phyloP scores from a whole-genome alignment of 2,888 invertebrate genomes.

The Platerodrilus igneus region DNA sequence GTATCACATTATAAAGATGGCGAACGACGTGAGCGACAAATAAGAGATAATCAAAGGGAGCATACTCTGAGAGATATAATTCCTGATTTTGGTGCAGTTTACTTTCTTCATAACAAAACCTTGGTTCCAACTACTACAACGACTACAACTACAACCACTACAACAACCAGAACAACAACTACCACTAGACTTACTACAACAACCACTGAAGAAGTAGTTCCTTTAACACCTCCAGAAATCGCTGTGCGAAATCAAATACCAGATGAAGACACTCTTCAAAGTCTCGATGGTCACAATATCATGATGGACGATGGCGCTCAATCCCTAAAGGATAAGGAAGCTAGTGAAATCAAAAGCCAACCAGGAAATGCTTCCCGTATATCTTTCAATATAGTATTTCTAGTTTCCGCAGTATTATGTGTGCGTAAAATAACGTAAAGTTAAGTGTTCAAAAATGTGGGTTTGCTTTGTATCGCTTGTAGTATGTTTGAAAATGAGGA shows the following conservation, averaged over 20 bases:
- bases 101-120: constrained; percentile 69
- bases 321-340: constrained; percentile 44
- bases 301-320: constrained; percentile 43
- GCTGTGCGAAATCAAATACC: constrained; percentile 15
- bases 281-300: constrained; percentile 39
- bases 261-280: constrained; percentile 1
- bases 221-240: constrained; percentile 45
- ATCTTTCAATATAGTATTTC: constrained; percentile 12
- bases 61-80: constrained; percentile 63
- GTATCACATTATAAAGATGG: constrained; percentile 64
- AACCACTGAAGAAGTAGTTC: constrained; percentile 52
- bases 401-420: constrained; percentile 11
- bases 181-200: constrained; percentile 57
- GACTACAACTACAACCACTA: constrained; percentile 53
- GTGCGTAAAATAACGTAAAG: constrained; percentile 19
- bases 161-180: constrained; percentile 48
- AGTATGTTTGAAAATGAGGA: constrained; percentile 22
- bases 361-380: constrained; percentile 10
- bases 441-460: constrained; percentile 9
- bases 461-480: constrained; percentile 29
- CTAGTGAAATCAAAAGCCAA: constrained; percentile 11
- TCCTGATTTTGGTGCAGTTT: constrained; percentile 70
- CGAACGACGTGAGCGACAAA: constrained; percentile 54
- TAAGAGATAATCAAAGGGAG: constrained; percentile 62
- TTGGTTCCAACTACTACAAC: constrained; percentile 74